Conservation (phyloP, 2,797 vertebrate species). For the Schizothorax lantsangensis region DNA sequence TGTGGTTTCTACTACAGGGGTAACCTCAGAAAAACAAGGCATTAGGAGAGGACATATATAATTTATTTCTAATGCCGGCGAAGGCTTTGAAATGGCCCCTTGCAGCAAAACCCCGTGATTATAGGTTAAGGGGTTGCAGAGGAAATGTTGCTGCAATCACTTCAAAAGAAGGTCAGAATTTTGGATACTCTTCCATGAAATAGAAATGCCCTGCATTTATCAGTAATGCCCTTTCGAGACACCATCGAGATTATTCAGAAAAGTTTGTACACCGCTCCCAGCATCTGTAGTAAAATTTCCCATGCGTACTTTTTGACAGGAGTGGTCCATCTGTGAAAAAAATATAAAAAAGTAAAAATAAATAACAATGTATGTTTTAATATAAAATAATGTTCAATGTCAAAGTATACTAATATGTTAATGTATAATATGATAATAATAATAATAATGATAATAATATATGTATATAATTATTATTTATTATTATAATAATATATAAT, state of each 20-base stretch:
- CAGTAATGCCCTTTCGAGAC: constrained; percentile 6
- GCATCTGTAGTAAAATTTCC: neutral
- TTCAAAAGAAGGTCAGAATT: constrained; percentile 19
- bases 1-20: constrained; percentile 7
- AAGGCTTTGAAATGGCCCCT: constrained; percentile 34
- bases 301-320: neutral
- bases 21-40: constrained; percentile 19
- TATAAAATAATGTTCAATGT: no score
- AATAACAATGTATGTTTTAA: no score
- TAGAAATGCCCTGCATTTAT: neutral
- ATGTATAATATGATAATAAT: no score
- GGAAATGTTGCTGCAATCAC: constrained; percentile 29
- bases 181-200: neutral
- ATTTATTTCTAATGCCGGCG: constrained; percentile 14
- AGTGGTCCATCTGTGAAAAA: neutral
- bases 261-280: neutral
- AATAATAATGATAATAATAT: no score
- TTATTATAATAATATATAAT: neutral
- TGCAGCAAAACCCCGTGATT: constrained; percentile 1
- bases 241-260: neutral
- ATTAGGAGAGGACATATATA: constrained; percentile 19
- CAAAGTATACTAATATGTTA: no score
- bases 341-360: neutral
- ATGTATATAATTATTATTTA: no score
- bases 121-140: constrained; percentile 19